Evolutionary conservation across 2,888 invertebrate species (phyloP).

Genomic region (Anoncus sp.): DNA sequence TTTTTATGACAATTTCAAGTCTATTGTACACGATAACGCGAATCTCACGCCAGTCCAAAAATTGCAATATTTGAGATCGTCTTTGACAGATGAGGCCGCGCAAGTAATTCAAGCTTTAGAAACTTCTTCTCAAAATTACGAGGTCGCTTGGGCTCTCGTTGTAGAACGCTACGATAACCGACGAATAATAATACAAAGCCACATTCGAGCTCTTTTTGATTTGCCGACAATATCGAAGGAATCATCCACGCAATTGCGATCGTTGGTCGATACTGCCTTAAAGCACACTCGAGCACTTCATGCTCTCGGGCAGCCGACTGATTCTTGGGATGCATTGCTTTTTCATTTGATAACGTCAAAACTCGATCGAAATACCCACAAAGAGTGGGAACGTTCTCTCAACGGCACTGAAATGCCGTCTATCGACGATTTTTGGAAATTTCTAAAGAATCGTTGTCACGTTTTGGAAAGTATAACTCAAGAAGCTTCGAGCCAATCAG

Average conservation of each 20-base stretch:
- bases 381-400: conserved; percentile 18
- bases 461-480: neutral
- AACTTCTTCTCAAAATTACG: conserved; percentile 22
- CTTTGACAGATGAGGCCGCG: conserved; percentile 14
- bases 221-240: conserved; percentile 25
- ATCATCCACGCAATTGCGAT: conserved; percentile 7
- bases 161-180: conserved; percentile 23
- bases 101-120: conserved; percentile 24
- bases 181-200: conserved; percentile 25
- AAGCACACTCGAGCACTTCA: conserved; percentile 34
- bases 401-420: neutral
- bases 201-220: conserved; percentile 40
- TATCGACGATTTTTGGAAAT: neutral
- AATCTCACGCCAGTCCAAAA: conserved; percentile 19
- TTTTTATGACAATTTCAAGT: conserved; percentile 23
- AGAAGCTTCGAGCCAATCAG: neutral
- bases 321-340: conserved; percentile 31
- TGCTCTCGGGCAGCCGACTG: conserved; percentile 27
- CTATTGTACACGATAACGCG: conserved; percentile 9
- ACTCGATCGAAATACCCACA: conserved; percentile 31
- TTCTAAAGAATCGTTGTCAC: conserved; percentile 17
- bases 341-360: conserved; percentile 34
- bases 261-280: conserved; percentile 19
- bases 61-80: conserved; percentile 23
- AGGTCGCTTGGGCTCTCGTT: conserved; percentile 9